Evolutionary conservation across 92 coral and sea anemone species (phyloP), one percentile per base, ranked within the genome.

Genomic region (Montipora capitata): DNA sequence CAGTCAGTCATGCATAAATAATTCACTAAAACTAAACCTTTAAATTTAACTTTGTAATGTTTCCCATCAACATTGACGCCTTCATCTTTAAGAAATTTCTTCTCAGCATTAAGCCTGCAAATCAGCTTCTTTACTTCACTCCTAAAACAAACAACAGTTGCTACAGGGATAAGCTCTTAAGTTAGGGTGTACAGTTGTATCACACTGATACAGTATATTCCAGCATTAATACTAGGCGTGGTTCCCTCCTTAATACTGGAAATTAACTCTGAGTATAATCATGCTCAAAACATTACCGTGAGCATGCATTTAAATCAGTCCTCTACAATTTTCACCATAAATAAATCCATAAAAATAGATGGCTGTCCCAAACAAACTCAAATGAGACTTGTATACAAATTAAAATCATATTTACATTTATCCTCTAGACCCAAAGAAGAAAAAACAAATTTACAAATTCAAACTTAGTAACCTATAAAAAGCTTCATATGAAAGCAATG

Each of bases 31-130:
- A 45, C 51, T 45, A 45, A 8, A 80, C 91, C 80, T 80, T 69
- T 80, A 81, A 87, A 87, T 35, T 87, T 67, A 35, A 87, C 13
- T 58, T 72, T 88, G 78, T 88, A 81, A 61, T 48, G 74, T 74
- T 59, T 81, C 12, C 92, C 92, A 74, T 88, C 92, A 39, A 88
- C 87, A 61, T 45, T 58, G 10, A 88, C 44, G 40, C 92, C 92
- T 43, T 65, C 66, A 17, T 88, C 66, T 67, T 86, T 86, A 17
- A 86, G 52, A 3, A n/a, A 48, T 42, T 70, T 61, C 66, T 86
- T 86, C 39, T 86, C 90, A 41, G 49, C 90, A 86, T 86, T 86
- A 10, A 86, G 17, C 57, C 78, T n/a, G 40, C 18, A 35, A 14
- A 86, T 77, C 12, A 64, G 66, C 57, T 78, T 68, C 77, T 86